Conservation (phyloP, 2,888 invertebrate genomes). For the Chironomus tentans region DNA sequence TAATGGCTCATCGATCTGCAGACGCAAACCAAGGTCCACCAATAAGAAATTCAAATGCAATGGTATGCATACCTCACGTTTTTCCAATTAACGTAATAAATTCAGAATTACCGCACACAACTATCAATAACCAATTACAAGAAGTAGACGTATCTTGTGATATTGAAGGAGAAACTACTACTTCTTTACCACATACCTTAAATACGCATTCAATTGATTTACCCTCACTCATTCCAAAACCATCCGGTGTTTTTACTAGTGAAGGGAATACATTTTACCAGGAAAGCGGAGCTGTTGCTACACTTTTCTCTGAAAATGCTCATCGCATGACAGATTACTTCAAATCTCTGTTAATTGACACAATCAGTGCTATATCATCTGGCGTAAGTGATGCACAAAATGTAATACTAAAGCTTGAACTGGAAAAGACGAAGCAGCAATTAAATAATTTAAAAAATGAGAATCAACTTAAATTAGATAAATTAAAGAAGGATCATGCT, state of each 20-base stretch:
- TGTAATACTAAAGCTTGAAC: slow-evolving; percentile 42
- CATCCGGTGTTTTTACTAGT: slow-evolving; percentile 42
- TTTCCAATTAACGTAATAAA: background rate
- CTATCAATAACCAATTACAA: background rate
- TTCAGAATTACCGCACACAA: background rate
- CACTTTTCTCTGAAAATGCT: slow-evolving; percentile 50
- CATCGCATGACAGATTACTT: slow-evolving; percentile 60
- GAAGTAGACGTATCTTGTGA: slow-evolving; percentile 32
- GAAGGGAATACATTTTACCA: slow-evolving; percentile 44
- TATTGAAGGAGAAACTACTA: slow-evolving; percentile 33
- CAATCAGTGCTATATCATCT: slow-evolving; percentile 55
- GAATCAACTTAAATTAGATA: slow-evolving; percentile 46
- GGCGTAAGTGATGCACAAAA: background rate
- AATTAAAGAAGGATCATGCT: slow-evolving; percentile 55
- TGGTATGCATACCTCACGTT: slow-evolving; percentile 12
- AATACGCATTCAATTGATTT: slow-evolving; percentile 38
- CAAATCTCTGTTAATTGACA: slow-evolving; percentile 58
- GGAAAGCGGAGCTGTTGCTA: slow-evolving; percentile 49
- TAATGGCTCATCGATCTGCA: background rate
- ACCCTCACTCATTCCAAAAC: slow-evolving; percentile 43
- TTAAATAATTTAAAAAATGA: background rate
- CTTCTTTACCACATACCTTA: too few species aligned
- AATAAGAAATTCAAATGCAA: background rate
- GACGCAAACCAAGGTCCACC: background rate
- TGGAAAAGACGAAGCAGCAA: slow-evolving; percentile 1